Base-by-base conservation (phyloP, 1,140 invertebrate genomes). In the Rhopalosiphum maidis region DNA sequence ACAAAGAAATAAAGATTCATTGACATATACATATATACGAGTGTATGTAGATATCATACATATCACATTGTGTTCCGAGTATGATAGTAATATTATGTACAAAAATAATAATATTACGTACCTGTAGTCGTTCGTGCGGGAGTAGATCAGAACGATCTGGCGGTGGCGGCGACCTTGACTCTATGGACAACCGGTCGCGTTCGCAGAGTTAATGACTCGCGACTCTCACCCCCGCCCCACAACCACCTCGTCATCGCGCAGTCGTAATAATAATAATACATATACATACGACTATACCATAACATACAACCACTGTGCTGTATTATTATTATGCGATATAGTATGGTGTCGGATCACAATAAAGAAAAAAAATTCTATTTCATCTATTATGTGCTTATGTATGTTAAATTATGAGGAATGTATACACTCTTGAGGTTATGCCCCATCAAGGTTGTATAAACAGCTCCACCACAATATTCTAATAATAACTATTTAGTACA, bases 141-240 rank as follows among this genome's bases (percentile, higher is more conserved):
- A 46, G 54, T 55, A 43, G 60, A 55, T 9, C 35, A 41, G 55
- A 43, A 43, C 9, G 41, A 37, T 68, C 51, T 7, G 51, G 9
- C 25, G 30, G 4, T 54, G 89, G 4, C 89, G 89, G 89, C 55
- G 90, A 91, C 90, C 90, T 91, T 91, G 90, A 91, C 90, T 91
- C 89, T 4, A 25, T 37, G 90, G 55, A 25, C 25, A 90, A 90
- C 89, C 89, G 89, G 89, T 90, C 54, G 25, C 54, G 25, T 91
- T 77, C 30, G 25, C 90, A 60, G 55, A 91, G 90, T 68, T 91
- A 77, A 91, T 46, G 90, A 91, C 90, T 91, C 90, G 35, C 83
- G 30, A 86, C 85, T 23, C 43, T 46, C 43, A n/a, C 60, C 60
- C 60, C n/a, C 60, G 22, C 37, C 22, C 82, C 37, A 18, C 18